A percentile compares a stretch with the other conserved stretches of the same genome.
These are phyloP conservation scores for Crypturellus undulatus DNA, from an alignment of 2,113 vertebrate species.

Conservation along the genomic window DNA sequence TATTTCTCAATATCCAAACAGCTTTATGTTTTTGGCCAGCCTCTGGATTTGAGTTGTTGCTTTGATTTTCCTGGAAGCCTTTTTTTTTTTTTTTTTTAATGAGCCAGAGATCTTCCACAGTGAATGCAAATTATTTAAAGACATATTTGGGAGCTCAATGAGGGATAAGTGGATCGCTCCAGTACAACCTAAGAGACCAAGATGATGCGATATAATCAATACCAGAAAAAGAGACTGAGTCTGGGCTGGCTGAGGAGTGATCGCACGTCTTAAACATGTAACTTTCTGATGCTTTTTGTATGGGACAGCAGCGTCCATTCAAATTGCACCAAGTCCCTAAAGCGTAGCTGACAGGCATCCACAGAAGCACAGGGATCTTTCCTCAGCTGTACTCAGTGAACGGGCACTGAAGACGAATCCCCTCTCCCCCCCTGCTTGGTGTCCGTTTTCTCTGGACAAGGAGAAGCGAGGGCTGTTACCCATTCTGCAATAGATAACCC, in stretches of 20 bases:
- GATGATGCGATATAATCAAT: not conserved
- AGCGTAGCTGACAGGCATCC: not conserved
- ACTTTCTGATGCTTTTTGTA: not conserved
- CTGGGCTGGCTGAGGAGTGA: not conserved
- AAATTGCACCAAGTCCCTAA: not conserved
- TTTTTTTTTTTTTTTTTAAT: not conserved
- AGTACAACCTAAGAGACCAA: not conserved
- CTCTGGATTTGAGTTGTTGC: not conserved
- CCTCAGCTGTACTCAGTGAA: not conserved
- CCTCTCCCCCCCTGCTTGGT: rapidly evolving
- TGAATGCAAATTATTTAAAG: not conserved
- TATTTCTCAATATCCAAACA: not conserved
- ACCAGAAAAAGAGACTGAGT: not conserved
- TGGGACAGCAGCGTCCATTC: not conserved
- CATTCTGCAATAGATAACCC: not conserved
- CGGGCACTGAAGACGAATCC: rapidly evolving
- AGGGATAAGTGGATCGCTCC: not conserved
- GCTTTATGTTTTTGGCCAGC: not conserved
- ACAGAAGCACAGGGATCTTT: not conserved
- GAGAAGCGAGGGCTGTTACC: not conserved
- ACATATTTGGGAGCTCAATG: not conserved
- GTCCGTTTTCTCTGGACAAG: not conserved
- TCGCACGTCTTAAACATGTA: not conserved
- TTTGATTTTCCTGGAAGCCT: not conserved
- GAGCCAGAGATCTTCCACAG: not conserved